phyloP scores from a whole-genome alignment of 2,888 invertebrate species.

The Lasioglossum villosulum region DNA sequence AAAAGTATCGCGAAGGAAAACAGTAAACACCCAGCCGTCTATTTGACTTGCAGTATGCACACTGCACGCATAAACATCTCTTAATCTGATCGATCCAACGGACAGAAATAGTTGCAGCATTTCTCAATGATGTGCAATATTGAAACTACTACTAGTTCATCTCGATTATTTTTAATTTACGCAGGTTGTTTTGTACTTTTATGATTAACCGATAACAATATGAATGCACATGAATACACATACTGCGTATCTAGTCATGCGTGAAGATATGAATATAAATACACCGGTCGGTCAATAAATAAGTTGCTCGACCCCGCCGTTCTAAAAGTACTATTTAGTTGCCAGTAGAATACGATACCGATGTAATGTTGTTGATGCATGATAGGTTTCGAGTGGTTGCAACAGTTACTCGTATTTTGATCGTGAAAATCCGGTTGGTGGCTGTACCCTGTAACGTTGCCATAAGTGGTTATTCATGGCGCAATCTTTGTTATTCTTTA shows the following conservation, averaged over 20 bases:
- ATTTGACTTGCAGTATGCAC: neutral
- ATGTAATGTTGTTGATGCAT: neutral
- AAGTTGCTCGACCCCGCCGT: neutral
- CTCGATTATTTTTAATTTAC: neutral
- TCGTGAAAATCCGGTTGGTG: neutral
- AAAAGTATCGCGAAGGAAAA: neutral
- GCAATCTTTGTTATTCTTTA: neutral
- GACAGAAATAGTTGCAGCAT: neutral
- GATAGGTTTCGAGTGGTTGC: neutral
- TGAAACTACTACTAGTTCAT: neutral
- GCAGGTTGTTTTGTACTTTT: neutral
- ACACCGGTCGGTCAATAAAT: neutral
- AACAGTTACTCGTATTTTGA: neutral
- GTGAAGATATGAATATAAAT: neutral
- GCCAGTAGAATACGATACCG: neutral
- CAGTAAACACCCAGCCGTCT: neutral
- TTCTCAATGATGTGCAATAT: neutral
- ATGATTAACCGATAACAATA: neutral
- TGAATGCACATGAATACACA: neutral
- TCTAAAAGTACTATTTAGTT: neutral
- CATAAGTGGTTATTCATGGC: neutral
- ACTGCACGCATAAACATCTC: neutral
- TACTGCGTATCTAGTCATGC: neutral
- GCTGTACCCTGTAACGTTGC: neutral
- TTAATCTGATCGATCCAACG: neutral